Evolutionary conservation across 2,797 vertebrate genomes (phyloP), one percentile per base, ranked within the genome.

Genomic region (Odontamblyopus lacepedii): DNA sequence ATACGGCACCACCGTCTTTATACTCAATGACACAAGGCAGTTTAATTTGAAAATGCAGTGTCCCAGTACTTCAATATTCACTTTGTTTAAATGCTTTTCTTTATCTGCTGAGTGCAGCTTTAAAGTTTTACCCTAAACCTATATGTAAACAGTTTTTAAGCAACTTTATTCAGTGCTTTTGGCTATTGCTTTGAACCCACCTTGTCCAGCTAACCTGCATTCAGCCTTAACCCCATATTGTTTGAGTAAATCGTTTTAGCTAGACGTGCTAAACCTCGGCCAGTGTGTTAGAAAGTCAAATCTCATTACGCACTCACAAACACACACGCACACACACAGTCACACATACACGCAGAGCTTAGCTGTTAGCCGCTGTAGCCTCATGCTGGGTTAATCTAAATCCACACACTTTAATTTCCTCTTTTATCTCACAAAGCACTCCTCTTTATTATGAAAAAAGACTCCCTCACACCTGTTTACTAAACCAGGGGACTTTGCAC

Each of bases 401-500:
- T 72, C 56, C 62, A 70, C 27, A 27, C 74, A 13, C 55, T 41
- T 32, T 57, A 75, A 74, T 72, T 59, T 50, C 27, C 64, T 78
- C 35, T 72, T 48, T 88, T 86, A 83, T 85, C 76, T 76, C 53
- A 35, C n/a, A 7, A 48, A 51, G 32, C 73, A 48, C 26, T 73
- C 27, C 48, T 67, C 64, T 26, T 4, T 70, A 70, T 55, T 72
- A 16, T 73, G 50, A 71, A 79, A 79, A 55, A 35, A 29, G 12
- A 18, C 32, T 48, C 50, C 30, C 70, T 63, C 71, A 71, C 67
- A 68, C 64, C 63, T 83, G 67, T 87, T 63, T 87, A 59, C 63
- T n/a, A 78, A 83, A 78, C 55, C 50, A 76, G 19, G 7, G 66
- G 74, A 74, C 80, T 80, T 85, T 85, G 74, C 84, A 68, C 74